These are phyloP conservation scores for Rhinophrynus dorsalis DNA, from an alignment of 2,797 vertebrate species.

Conservation along the genomic window DNA sequence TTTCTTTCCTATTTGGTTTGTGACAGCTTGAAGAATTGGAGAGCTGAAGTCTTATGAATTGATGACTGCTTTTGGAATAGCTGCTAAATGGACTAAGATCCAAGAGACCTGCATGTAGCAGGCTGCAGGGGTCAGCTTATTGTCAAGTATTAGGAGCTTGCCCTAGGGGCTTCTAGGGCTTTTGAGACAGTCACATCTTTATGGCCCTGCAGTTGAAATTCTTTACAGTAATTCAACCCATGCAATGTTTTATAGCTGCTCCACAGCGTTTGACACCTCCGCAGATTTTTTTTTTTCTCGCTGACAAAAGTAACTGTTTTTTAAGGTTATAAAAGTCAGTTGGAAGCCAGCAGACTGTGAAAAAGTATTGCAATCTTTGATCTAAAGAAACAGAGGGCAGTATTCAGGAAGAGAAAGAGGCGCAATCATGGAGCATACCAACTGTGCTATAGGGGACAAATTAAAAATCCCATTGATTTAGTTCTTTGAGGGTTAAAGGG, in stretches of 20 bases:
- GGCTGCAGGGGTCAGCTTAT: conserved; percentile 10
- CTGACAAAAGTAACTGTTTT: conserved; percentile 25
- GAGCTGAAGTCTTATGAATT: background rate
- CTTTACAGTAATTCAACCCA: conserved; percentile 12
- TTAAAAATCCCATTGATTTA: no score
- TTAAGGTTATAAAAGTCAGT: conserved; percentile 1
- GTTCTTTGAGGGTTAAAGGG: no score
- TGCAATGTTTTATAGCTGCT: background rate
- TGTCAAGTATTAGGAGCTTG: conserved; percentile 18
- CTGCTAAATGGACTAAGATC: conserved; percentile 9
- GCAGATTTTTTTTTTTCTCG: conserved; percentile 1
- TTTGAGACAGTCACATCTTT: background rate
- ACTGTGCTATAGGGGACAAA: no score
- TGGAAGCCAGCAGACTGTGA: background rate
- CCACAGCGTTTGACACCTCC: conserved; percentile 14
- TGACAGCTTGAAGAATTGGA: background rate
- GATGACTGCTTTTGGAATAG: conserved; percentile 4
- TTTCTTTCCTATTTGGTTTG: background rate
- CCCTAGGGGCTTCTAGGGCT: background rate
- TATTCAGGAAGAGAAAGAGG: no score
- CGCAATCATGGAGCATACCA: no score
- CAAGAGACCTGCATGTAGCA: conserved; percentile 8
- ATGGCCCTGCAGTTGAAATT: background rate
- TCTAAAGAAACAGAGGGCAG: no score
- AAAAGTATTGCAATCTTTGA: background rate